phyloP scores from a whole-genome alignment of 64 coral and sea anemone species.

The Montipora efflorescens region DNA sequence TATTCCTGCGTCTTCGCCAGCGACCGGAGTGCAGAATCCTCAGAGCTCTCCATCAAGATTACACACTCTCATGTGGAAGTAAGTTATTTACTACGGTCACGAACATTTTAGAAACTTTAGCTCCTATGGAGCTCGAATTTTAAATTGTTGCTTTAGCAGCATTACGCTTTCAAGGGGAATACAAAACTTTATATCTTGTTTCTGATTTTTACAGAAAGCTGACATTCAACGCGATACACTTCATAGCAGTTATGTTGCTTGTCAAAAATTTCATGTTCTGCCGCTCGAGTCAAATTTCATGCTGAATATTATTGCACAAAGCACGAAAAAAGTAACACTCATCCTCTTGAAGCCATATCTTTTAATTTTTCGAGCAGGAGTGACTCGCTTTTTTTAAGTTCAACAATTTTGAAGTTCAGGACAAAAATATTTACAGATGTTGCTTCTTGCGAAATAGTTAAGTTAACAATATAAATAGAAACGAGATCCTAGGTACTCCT shows the following conservation, averaged over 20 bases:
- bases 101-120: conserved; percentile 27
- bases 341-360: background rate
- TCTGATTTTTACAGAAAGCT: conserved; percentile 27
- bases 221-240: background rate
- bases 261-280: background rate
- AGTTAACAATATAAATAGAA: conserved; percentile 11
- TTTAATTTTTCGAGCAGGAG: conserved; percentile 7
- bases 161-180: background rate
- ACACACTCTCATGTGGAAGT: conserved; percentile 92
- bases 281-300: conserved; percentile 2
- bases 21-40: conserved; percentile 35
- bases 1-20: conserved; percentile 48
- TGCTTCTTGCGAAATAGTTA: background rate
- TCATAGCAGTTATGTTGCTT: background rate
- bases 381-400: background rate
- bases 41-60: conserved; percentile 52
- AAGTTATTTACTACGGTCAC: background rate
- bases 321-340: conserved; percentile 7
- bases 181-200: background rate
- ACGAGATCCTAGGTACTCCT: background rate
- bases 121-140: conserved; percentile 39
- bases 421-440: background rate
- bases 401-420: background rate
- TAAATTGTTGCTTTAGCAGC: conserved; percentile 15
- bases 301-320: conserved; percentile 3